Conservation (phyloP, 2,797 vertebrate genomes). For the Ambastaia sidthimunki region DNA sequence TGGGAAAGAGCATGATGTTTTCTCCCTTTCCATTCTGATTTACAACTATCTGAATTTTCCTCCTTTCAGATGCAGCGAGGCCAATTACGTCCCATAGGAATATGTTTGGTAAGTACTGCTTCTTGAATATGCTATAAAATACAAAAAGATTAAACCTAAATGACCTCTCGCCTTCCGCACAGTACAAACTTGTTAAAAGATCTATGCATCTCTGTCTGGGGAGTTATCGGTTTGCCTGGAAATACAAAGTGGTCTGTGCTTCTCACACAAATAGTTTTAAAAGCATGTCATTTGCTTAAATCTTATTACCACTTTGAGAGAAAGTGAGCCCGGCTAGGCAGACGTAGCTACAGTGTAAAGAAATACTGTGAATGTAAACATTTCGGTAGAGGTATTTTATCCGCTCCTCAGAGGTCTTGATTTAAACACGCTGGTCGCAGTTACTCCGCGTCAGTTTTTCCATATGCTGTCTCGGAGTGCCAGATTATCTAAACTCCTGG, state of each 20-base stretch:
- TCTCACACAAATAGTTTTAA: conserved; percentile 32
- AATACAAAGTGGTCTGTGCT: conserved; percentile 29
- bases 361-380: conserved; percentile 55
- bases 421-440: conserved; percentile 42
- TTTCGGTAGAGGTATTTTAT: conserved; percentile 53
- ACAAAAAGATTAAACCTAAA: conserved; percentile 27
- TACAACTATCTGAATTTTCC: conserved; percentile 44
- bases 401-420: conserved; percentile 42
- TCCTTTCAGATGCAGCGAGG: conserved; percentile 35
- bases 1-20: conserved; percentile 49
- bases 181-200: conserved; percentile 40
- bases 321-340: conserved; percentile 35
- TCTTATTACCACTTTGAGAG: conserved; percentile 41
- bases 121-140: conserved; percentile 7
- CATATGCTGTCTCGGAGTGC: conserved; percentile 60
- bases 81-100: conserved; percentile 39
- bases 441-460: conserved; percentile 60
- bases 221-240: conserved; percentile 25
- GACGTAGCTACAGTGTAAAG: conserved; percentile 30
- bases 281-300: conserved; percentile 29
- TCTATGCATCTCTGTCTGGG: conserved; percentile 25
- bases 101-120: conserved; percentile 6
- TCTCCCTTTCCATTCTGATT: conserved; percentile 48
- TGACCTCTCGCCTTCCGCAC: conserved; percentile 27
- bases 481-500: conserved; percentile 64